phyloP scores from a whole-genome alignment of 2,797 vertebrate genomes.

The Tinamus major region DNA sequence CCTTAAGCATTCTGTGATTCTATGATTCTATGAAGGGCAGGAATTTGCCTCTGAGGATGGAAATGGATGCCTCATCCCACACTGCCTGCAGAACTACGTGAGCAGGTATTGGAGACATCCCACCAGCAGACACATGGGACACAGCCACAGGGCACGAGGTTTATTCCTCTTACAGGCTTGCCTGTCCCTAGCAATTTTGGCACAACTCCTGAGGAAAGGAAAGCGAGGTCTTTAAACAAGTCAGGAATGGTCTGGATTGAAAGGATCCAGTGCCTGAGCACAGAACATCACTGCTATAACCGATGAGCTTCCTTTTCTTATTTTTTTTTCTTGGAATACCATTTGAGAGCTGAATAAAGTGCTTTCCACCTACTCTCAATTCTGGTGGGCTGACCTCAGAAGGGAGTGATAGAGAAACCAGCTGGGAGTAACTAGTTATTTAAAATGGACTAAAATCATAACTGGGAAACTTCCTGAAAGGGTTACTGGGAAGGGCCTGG shows the following conservation, averaged over 20 bases:
- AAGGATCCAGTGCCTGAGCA: not conserved
- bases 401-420: constrained; percentile 41
- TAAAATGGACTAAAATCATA: not conserved
- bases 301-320: constrained; percentile 1
- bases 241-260: not conserved
- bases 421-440: constrained; percentile 8
- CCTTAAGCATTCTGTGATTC: too few species aligned
- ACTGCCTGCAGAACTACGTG: not conserved
- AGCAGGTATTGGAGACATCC: not conserved
- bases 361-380: constrained; percentile 24
- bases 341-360: constrained; percentile 8
- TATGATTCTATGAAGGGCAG: not conserved
- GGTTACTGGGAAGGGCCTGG: not conserved
- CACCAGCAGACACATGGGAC: not conserved
- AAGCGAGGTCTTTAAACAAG: constrained; percentile 3
- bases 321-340: constrained; percentile 18
- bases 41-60: not conserved
- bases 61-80: not conserved
- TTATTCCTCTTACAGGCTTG: not conserved
- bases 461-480: constrained; percentile 12
- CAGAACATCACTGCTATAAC: not conserved
- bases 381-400: constrained; percentile 48
- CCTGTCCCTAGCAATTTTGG: not conserved
- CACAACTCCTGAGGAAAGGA: not conserved
- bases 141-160: not conserved